Evolutionary conservation across 2,888 invertebrate genomes (phyloP).

Genomic region (Drosophila cognata): DNA sequence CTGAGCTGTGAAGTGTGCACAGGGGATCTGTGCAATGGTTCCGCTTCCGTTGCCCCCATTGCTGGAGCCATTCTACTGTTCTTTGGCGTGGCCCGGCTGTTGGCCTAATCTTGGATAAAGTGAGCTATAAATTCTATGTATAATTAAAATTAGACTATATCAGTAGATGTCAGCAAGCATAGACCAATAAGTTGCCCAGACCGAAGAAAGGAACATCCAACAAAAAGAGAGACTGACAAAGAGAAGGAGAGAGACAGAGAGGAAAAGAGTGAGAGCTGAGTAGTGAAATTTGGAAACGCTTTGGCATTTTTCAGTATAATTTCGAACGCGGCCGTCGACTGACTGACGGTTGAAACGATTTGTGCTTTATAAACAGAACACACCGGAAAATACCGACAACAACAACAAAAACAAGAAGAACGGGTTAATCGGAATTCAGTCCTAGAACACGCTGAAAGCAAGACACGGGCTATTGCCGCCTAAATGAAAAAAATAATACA

Average conservation of each 20-base stretch:
- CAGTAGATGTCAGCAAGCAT: constrained; percentile 44
- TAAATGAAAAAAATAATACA: constrained; percentile 10
- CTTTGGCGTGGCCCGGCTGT: constrained; percentile 78
- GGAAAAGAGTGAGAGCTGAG: constrained; percentile 37
- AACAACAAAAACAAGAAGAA: constrained; percentile 9
- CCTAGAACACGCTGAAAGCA: constrained; percentile 2
- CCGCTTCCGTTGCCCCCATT: constrained; percentile 73
- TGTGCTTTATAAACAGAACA: constrained; percentile 35
- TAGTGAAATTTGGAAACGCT: constrained; percentile 77
- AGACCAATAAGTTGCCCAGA: constrained; percentile 44
- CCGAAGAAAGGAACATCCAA: constrained; percentile 18
- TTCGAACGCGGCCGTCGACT: constrained; percentile 68
- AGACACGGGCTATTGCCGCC: constrained; percentile 37
- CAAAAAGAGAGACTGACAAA: constrained; percentile 33
- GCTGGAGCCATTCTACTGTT: constrained; percentile 75
- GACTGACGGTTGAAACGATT: constrained; percentile 52
- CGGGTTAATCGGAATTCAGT: constrained; percentile 16
- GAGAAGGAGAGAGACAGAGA: constrained; percentile 22
- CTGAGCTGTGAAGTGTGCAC: constrained; percentile 81
- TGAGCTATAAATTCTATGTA: constrained; percentile 45
- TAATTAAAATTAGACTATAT: constrained; percentile 62
- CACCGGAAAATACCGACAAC: constrained; percentile 56
- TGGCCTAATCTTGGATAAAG: constrained; percentile 60
- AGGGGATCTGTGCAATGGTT: constrained; percentile 80
- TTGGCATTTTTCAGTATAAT: constrained; percentile 74